Conservation (phyloP, 2,888 invertebrate species). For the Allophyes oxyacanthae region DNA sequence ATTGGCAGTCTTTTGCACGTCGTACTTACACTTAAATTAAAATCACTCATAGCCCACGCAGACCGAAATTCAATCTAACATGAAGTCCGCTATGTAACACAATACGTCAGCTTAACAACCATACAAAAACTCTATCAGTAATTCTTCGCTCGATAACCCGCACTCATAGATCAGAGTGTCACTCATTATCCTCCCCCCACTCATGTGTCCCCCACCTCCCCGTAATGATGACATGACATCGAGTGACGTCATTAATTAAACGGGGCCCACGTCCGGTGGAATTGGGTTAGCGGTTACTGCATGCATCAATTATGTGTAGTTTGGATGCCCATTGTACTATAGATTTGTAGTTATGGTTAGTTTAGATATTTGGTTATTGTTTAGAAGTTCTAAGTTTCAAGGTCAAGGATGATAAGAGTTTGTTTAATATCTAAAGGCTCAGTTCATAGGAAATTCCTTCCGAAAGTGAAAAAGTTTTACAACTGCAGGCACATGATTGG, state of each 20-base stretch:
- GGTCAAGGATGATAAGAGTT: neutral
- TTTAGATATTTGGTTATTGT: constrained; percentile 17
- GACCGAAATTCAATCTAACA: neutral
- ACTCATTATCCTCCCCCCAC: constrained; percentile 53
- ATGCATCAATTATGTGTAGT: constrained; percentile 54
- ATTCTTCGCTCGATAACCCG: constrained; percentile 27
- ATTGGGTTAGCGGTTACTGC: constrained; percentile 62
- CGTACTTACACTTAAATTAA: too few relatives aligned
- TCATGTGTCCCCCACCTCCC: constrained; percentile 16
- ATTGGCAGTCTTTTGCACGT: too few relatives aligned
- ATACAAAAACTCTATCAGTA: constrained; percentile 28
- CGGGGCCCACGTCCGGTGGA: constrained; percentile 55
- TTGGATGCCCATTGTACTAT: constrained; percentile 36
- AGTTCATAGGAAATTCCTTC: too few relatives aligned
- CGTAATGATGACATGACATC: constrained; percentile 63
- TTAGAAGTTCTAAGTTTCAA: constrained; percentile 1
- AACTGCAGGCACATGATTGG: too few relatives aligned
- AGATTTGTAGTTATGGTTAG: constrained; percentile 29
- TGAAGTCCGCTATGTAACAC: neutral
- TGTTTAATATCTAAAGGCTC: too few relatives aligned
- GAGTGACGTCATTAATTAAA: constrained; percentile 74
- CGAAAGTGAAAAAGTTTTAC: too few relatives aligned
- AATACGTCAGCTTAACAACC: constrained; percentile 15
- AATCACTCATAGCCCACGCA: too few relatives aligned
- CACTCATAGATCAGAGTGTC: constrained; percentile 58